Conservation (phyloP, 2,797 vertebrate genomes). For the Orestias chungarensis region DNA sequence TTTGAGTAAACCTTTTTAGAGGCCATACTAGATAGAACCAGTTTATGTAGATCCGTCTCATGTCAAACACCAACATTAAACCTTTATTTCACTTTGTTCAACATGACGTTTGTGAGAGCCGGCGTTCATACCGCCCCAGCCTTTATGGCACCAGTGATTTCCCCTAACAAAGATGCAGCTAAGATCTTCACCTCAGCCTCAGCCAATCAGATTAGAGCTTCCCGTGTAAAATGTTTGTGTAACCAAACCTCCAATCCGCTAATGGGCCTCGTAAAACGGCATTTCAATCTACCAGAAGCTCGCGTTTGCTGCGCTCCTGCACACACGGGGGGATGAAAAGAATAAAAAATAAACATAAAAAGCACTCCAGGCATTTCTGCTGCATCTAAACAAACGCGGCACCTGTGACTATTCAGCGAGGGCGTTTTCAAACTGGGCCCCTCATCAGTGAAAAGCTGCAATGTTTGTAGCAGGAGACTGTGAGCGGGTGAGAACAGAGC, state of each 20-base stretch:
- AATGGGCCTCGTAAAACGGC: constrained; percentile 60
- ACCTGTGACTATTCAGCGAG: constrained; percentile 65
- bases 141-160: background rate
- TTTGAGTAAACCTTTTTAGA: no score
- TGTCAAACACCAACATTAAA: no score
- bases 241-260: constrained; percentile 61
- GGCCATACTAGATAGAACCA: background rate
- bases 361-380: constrained; percentile 31
- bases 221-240: constrained; percentile 48
- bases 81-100: background rate
- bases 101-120: background rate
- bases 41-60: background rate
- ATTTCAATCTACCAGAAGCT: constrained; percentile 38
- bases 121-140: background rate
- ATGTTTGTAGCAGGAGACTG: constrained; percentile 3
- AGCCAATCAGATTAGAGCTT: constrained; percentile 22
- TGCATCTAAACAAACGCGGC: constrained; percentile 51
- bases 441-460: no score
- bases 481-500: constrained; percentile 42
- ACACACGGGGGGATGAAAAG: background rate
- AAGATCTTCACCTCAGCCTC: constrained; percentile 7
- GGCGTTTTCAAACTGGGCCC: constrained; percentile 43
- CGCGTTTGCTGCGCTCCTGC: constrained; percentile 26
- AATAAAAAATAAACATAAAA: constrained; percentile 13
- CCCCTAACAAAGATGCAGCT: constrained; percentile 1